Conservation (phyloP, 2,113 vertebrate species). For the Urocolius indicus region DNA sequence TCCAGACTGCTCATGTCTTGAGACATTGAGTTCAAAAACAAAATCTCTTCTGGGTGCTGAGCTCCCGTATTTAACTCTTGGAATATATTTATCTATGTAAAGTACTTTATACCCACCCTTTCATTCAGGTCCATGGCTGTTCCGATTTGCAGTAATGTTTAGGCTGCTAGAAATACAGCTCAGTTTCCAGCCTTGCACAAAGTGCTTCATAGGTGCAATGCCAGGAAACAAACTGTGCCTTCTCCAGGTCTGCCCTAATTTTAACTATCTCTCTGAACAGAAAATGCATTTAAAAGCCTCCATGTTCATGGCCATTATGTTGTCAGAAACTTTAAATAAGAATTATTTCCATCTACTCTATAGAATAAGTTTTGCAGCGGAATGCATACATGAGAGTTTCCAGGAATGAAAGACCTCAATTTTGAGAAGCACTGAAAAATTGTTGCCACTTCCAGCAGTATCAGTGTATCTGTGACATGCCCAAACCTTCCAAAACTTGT, state of each 20-base stretch:
- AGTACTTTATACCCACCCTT: background rate
- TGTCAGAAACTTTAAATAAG: background rate
- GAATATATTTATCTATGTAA: background rate
- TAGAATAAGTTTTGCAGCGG: background rate
- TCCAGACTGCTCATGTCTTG: background rate
- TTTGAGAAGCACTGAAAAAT: background rate
- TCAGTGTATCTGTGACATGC: background rate
- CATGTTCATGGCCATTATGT: background rate
- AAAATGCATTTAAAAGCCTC: background rate
- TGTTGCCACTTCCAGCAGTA: background rate
- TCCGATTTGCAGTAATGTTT: background rate
- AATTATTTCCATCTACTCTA: background rate
- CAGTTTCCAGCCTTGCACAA: background rate
- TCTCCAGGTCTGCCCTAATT: background rate
- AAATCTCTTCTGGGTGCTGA: background rate
- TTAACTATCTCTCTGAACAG: background rate
- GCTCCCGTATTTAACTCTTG: background rate
- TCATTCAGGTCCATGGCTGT: background rate
- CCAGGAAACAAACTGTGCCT: background rate
- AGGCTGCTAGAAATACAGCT: background rate
- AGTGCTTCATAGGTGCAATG: background rate
- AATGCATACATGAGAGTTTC: accelerated
- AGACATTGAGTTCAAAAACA: background rate
- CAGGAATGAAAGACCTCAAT: background rate
- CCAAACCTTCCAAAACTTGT: background rate